Conservation (phyloP, 1,140 invertebrate genomes). For the Paralvinella palmiformis region DNA sequence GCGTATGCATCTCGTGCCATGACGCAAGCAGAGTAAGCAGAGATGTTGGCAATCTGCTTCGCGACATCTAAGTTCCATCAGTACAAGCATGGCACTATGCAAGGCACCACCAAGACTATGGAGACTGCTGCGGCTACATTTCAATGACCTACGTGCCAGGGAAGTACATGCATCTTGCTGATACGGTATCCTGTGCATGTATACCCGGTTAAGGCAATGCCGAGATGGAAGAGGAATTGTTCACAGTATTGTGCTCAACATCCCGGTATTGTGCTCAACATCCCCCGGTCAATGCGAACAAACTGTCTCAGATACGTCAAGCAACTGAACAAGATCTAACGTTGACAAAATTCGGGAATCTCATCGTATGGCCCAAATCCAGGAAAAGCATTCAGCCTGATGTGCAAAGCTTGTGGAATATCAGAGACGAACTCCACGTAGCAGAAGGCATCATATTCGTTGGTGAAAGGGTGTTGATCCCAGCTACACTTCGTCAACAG, state of each 20-base stretch:
- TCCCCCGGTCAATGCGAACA: not conserved
- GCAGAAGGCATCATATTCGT: constrained; percentile 22
- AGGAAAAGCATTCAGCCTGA: not conserved
- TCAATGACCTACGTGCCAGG: constrained; percentile 39
- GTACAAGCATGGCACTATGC: constrained; percentile 44
- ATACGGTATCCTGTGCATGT: constrained; percentile 21
- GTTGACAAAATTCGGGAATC: not conserved
- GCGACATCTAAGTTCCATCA: constrained; percentile 44
- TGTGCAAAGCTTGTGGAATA: constrained; percentile 15
- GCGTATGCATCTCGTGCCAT: constrained; percentile 49
- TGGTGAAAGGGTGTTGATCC: constrained; percentile 24
- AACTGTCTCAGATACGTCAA: constrained; percentile 28
- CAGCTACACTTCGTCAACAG: constrained; percentile 13
- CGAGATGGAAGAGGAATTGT: not conserved
- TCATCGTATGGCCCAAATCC: constrained; percentile 4
- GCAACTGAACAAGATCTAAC: not conserved
- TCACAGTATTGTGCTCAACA: not conserved
- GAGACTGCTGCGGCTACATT: constrained; percentile 48
- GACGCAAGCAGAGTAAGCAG: constrained; percentile 44
- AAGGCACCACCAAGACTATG: constrained; percentile 46
- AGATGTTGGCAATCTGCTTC: constrained; percentile 52
- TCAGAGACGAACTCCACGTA: constrained; percentile 24
- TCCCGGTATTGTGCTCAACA: no score
- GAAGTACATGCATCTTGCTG: constrained; percentile 48
- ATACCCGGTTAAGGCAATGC: not conserved